phyloP scores from a whole-genome alignment of 2,113 vertebrate species.

The Benitochromis conjunctus region DNA sequence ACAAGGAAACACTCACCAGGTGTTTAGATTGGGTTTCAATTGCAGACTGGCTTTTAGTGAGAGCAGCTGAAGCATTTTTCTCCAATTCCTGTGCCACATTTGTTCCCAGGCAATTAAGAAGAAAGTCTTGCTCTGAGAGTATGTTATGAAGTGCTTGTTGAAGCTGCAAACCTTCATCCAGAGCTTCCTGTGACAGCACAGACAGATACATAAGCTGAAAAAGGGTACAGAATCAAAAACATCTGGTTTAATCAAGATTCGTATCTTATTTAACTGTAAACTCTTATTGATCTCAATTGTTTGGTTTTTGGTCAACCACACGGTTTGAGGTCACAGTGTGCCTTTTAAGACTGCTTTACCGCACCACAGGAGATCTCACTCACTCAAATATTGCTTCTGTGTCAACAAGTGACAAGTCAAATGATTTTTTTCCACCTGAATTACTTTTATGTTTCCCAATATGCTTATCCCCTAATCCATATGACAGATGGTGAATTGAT shows the following conservation, averaged over 20 bases:
- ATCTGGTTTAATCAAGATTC: not conserved
- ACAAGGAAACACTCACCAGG: constrained; percentile 8
- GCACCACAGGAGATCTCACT: not conserved
- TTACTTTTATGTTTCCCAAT: not conserved
- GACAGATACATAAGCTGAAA: not conserved
- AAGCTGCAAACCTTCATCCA: constrained; percentile 30
- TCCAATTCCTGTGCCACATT: not conserved
- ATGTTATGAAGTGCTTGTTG: not conserved
- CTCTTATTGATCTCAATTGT: not conserved
- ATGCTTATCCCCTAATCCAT: not conserved
- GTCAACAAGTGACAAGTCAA: not conserved
- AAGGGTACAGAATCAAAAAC: too few relatives aligned
- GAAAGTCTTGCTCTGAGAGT: not conserved
- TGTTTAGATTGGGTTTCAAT: not conserved
- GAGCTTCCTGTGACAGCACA: constrained; percentile 3
- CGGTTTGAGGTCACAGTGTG: not conserved
- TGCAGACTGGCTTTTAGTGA: not conserved
- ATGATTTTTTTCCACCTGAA: not conserved
- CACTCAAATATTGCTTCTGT: not conserved
- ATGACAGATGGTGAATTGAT: not conserved
- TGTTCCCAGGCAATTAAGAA: constrained; percentile 9
- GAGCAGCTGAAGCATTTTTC: not conserved
- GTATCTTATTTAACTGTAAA: not conserved
- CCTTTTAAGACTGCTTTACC: not conserved
- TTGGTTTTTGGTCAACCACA: not conserved